phyloP scores from a whole-genome alignment of 2,113 vertebrate genomes.

The Prionailurus bengalensis region DNA sequence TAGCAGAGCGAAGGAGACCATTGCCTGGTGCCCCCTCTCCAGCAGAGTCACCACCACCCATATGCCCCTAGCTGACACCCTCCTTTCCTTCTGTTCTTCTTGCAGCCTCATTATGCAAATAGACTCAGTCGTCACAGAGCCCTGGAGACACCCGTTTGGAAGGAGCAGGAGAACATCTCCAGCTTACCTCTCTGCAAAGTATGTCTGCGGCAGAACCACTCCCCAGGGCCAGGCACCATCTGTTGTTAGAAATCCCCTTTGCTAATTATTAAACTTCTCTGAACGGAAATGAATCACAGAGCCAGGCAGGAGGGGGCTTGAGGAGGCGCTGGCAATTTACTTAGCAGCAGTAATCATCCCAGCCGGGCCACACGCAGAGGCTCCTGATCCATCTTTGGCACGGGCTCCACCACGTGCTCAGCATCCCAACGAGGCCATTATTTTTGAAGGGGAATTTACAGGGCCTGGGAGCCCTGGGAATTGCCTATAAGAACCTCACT shows the following conservation, averaged over 20 bases:
- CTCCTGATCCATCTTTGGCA: constrained; percentile 33
- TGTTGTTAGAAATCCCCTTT: constrained; percentile 79
- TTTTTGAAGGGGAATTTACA: constrained; percentile 59
- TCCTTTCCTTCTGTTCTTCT: constrained; percentile 12
- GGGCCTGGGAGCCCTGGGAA: neutral
- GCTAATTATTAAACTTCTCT: constrained; percentile 81
- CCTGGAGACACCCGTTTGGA: neutral
- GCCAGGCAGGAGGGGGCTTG: neutral
- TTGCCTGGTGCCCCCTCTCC: neutral
- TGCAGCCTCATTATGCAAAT: constrained; percentile 19
- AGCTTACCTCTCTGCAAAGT: constrained; percentile 48
- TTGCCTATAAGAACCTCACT: neutral
- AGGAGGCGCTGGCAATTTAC: constrained; percentile 44
- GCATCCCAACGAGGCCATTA: constrained; percentile 20
- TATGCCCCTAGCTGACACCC: neutral
- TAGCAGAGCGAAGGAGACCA: neutral
- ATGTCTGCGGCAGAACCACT: constrained; percentile 68
- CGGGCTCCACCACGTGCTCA: neutral
- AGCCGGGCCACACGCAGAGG: neutral
- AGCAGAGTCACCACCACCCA: neutral
- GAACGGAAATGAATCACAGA: constrained; percentile 76
- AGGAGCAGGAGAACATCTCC: neutral
- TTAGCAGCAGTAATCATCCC: neutral
- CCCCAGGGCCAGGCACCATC: constrained; percentile 77
- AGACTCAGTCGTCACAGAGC: neutral